Percentiles rank a stretch among this genome's conserved stretches.
These are phyloP conservation scores for Cheilosia vulpina DNA, from an alignment of 2,888 invertebrate genomes.

Conservation along the genomic window DNA sequence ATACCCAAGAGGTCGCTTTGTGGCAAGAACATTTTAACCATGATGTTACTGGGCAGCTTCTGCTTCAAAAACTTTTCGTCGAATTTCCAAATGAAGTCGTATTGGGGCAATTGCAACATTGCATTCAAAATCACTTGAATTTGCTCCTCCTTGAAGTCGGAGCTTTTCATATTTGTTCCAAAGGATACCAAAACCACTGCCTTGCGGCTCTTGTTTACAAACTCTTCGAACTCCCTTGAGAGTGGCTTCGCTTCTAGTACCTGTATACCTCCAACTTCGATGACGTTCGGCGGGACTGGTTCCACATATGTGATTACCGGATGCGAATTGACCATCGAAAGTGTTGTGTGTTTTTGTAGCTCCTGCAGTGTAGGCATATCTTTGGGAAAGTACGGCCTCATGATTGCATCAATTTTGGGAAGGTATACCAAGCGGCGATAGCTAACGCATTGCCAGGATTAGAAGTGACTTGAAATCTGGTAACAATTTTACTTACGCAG, in stretches of 20 bases:
- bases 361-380: constrained; percentile 74
- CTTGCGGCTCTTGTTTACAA: constrained; percentile 77
- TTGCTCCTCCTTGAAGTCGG: constrained; percentile 46
- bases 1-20: constrained; percentile 78
- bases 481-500: constrained; percentile 59
- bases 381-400: constrained; percentile 54
- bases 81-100: constrained; percentile 82
- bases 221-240: constrained; percentile 77
- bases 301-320: constrained; percentile 79
- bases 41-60: constrained; percentile 76
- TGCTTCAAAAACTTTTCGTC: constrained; percentile 63
- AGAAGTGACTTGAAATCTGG: too few species aligned
- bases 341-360: constrained; percentile 75
- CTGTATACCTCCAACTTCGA: constrained; percentile 82
- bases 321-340: constrained; percentile 81
- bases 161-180: constrained; percentile 78
- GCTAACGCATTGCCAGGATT: constrained; percentile 61
- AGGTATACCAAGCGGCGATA: constrained; percentile 53
- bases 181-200: constrained; percentile 81
- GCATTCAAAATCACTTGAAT: constrained; percentile 59
- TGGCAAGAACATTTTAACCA: constrained; percentile 58
- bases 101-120: constrained; percentile 78
- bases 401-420: constrained; percentile 75
- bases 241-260: constrained; percentile 78
- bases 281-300: constrained; percentile 80